Conservation (phyloP, 2,113 vertebrate genomes). For the Collichthys lucidus region DNA sequence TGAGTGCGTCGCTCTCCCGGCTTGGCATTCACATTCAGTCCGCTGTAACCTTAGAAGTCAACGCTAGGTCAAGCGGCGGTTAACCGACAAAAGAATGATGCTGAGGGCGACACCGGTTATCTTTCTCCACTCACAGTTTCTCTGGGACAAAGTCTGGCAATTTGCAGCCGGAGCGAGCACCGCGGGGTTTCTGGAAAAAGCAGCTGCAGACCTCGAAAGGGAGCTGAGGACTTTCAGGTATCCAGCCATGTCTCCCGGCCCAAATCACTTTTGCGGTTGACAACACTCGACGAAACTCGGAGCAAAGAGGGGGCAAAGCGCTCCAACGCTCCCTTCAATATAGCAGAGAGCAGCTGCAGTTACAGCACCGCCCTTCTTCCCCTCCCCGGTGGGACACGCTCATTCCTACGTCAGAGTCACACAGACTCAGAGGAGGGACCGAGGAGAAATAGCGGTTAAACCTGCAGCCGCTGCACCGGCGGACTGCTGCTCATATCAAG, state of each 20-base stretch:
- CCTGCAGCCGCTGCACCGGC: background rate
- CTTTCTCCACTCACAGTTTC: conserved; percentile 83
- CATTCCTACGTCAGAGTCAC: conserved; percentile 70
- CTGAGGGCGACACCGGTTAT: conserved; percentile 4
- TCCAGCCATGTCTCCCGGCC: conserved; percentile 82
- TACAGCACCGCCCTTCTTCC: conserved; percentile 52
- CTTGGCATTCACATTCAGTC: too few relatives aligned
- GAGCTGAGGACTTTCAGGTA: conserved; percentile 86
- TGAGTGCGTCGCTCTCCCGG: background rate
- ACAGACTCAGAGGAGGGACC: conserved; percentile 17
- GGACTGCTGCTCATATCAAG: background rate
- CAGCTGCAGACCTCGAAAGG: conserved; percentile 76
- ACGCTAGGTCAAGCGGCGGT: background rate
- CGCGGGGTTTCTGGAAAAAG: conserved; percentile 78
- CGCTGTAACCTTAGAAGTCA: background rate
- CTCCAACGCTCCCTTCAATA: conserved; percentile 54
- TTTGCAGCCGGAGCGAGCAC: conserved; percentile 78
- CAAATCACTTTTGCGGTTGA: conserved; percentile 46
- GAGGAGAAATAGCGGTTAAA: background rate
- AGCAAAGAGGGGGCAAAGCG: conserved; percentile 67
- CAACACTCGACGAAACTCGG: conserved; percentile 61
- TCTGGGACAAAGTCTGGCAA: conserved; percentile 81
- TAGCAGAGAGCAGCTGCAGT: conserved; percentile 28
- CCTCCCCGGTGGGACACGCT: conserved; percentile 66
- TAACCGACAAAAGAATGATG: conserved; percentile 15